Percentiles rank a stretch among this genome's conserved stretches.
Evolutionary conservation across 2,888 invertebrate genomes (phyloP).

Genomic region (Petrophora chlorosata): DNA sequence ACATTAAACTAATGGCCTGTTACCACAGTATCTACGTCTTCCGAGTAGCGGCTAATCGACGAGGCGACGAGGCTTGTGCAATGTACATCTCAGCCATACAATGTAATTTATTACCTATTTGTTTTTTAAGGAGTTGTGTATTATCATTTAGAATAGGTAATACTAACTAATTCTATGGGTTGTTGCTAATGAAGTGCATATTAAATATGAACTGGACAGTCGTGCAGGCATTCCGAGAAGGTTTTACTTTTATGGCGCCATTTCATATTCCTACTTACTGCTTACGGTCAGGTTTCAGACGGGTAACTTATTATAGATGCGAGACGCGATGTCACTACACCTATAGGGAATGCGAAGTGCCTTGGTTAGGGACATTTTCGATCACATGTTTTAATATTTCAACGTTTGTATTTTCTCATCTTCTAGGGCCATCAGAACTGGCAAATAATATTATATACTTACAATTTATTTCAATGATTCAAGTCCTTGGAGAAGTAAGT

Average conservation of each 20-base stretch:
- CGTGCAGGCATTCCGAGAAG: slow-evolving; percentile 44
- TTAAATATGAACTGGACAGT: slow-evolving; percentile 32
- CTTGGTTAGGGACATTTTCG: slow-evolving; percentile 44
- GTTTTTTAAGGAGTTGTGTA: too few species aligned
- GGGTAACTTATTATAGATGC: slow-evolving; percentile 52
- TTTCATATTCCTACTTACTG: slow-evolving; percentile 51
- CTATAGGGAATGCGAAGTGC: slow-evolving; percentile 54
- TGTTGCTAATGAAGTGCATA: slow-evolving; percentile 24
- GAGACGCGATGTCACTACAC: slow-evolving; percentile 40
- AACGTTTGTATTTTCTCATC: not conserved
- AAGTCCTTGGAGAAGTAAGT: too few species aligned
- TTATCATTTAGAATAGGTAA: too few species aligned
- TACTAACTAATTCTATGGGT: too few species aligned
- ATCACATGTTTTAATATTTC: slow-evolving; percentile 29
- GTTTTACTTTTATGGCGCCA: slow-evolving; percentile 49
- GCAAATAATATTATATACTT: not conserved
- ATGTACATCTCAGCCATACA: not conserved
- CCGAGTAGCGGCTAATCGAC: slow-evolving; percentile 9
- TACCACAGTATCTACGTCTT: slow-evolving; percentile 27
- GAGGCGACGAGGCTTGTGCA: slow-evolving; percentile 7
- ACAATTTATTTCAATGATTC: too few species aligned
- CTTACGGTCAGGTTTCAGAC: slow-evolving; percentile 48
- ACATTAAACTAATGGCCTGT: slow-evolving; percentile 32
- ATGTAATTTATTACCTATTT: not conserved
- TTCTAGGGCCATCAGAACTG: not conserved